A percentile compares a stretch with the other conserved stretches of the same genome.
These are phyloP conservation scores for Folsomia candida DNA, from an alignment of 2,888 invertebrate species.

Conservation along the genomic window DNA sequence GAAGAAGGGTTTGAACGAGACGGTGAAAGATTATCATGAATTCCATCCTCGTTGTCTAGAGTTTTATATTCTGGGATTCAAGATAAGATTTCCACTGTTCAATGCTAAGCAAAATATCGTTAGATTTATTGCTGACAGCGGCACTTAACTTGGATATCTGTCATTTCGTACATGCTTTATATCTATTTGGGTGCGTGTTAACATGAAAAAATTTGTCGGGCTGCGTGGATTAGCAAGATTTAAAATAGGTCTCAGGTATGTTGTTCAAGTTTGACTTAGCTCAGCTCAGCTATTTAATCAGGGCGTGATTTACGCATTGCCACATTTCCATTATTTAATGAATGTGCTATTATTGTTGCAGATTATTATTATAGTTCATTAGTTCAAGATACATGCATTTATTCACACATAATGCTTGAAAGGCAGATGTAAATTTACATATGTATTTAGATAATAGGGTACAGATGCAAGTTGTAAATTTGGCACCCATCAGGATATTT, in stretches of 20 bases:
- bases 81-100: neutral
- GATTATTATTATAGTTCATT: neutral
- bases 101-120: conserved; percentile 8
- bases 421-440: neutral
- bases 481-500: too few species aligned
- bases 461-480: conserved; percentile 1
- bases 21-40: neutral
- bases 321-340: neutral
- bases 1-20: too few species aligned
- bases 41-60: neutral
- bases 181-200: neutral
- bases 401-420: neutral
- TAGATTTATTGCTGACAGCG: conserved; percentile 14
- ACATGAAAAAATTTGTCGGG: neutral
- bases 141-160: neutral
- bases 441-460: too few species aligned
- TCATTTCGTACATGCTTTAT: conserved; percentile 1
- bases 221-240: neutral
- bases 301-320: neutral
- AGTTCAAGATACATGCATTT: neutral
- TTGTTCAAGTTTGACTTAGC: neutral
- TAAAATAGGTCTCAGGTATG: neutral
- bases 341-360: too few species aligned
- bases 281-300: neutral
- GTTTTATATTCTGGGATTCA: conserved; percentile 1